phyloP scores from a whole-genome alignment of 2,113 vertebrate species.

The Ptilonorhynchus violaceus region DNA sequence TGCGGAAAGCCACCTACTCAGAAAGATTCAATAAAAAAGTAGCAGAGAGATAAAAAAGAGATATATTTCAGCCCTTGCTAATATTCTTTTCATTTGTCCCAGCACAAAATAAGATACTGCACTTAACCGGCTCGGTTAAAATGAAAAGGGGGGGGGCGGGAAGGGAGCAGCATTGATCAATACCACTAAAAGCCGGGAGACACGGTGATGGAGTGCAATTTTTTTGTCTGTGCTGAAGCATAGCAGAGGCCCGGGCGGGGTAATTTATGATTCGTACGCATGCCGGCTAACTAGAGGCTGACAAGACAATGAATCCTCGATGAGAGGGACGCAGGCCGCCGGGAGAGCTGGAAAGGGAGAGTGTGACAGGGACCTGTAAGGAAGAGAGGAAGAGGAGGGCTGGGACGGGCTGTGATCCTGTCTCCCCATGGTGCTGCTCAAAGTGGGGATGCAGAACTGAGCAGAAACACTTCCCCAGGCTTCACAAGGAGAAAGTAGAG shows the following conservation, averaged over 20 bases:
- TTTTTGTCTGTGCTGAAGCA: conserved; percentile 80
- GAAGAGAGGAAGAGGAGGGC: conserved; percentile 5
- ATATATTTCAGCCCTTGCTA: conserved; percentile 75
- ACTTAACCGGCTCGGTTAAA: conserved; percentile 77
- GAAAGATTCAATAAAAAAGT: conserved; percentile 77
- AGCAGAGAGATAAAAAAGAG: conserved; percentile 76
- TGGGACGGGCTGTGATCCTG: not conserved
- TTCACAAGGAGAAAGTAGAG: not conserved
- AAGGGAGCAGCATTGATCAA: conserved; percentile 75
- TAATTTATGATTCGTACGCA: conserved; percentile 77
- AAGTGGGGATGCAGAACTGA: fast-evolving
- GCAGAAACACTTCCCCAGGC: fast-evolving
- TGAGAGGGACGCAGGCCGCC: conserved; percentile 38
- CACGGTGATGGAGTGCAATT: conserved; percentile 80
- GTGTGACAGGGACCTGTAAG: not conserved
- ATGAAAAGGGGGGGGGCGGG: conserved; percentile 71
- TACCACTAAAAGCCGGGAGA: conserved; percentile 78
- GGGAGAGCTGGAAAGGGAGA: conserved; percentile 21
- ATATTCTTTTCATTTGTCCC: conserved; percentile 77
- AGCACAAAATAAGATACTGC: conserved; percentile 78
- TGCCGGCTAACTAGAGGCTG: conserved; percentile 72
- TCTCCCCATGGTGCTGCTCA: not conserved
- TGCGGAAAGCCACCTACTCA: conserved; percentile 76
- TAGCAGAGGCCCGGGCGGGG: conserved; percentile 63
- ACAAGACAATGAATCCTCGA: conserved; percentile 78